Evolutionary conservation across 2,888 invertebrate species (phyloP).

Genomic region (Lochmaea crataegi): DNA sequence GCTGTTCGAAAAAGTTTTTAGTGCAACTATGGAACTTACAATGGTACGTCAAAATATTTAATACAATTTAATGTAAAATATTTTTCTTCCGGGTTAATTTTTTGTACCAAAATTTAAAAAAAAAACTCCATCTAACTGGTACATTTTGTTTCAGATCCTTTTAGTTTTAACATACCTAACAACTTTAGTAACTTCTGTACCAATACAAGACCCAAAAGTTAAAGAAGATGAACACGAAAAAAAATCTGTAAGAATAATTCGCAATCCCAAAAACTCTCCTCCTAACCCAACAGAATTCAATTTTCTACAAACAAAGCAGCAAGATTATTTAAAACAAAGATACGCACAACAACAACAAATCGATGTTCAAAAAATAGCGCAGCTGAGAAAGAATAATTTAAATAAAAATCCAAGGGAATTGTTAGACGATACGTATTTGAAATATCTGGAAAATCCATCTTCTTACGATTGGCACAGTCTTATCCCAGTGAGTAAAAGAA

Average conservation of each 20-base stretch:
- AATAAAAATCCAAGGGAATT: not conserved
- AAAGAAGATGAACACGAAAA: conserved; percentile 18
- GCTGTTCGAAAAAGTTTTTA: conserved; percentile 1
- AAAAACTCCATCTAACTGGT: no score
- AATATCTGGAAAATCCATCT: not conserved
- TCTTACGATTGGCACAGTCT: conserved; percentile 30
- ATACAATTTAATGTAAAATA: not conserved
- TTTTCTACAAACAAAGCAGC: conserved; percentile 53
- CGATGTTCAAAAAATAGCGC: conserved; percentile 42
- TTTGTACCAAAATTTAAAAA: no score
- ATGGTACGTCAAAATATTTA: conserved; percentile 14
- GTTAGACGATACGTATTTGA: not conserved
- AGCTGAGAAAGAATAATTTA: conserved; percentile 1
- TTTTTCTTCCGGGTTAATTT: not conserved
- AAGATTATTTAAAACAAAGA: conserved; percentile 55
- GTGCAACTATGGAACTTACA: conserved; percentile 19
- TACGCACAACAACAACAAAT: conserved; percentile 59
- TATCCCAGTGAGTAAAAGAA: not conserved
- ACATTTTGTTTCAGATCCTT: conserved; percentile 12
- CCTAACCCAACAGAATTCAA: conserved; percentile 52
- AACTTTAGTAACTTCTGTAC: not conserved
- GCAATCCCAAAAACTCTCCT: not conserved
- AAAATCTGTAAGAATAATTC: conserved; percentile 7
- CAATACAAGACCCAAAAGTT: conserved; percentile 21
- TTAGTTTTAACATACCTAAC: conserved; percentile 1